phyloP scores from a whole-genome alignment of 2,888 invertebrate species.

The Quadroppia sp. region DNA sequence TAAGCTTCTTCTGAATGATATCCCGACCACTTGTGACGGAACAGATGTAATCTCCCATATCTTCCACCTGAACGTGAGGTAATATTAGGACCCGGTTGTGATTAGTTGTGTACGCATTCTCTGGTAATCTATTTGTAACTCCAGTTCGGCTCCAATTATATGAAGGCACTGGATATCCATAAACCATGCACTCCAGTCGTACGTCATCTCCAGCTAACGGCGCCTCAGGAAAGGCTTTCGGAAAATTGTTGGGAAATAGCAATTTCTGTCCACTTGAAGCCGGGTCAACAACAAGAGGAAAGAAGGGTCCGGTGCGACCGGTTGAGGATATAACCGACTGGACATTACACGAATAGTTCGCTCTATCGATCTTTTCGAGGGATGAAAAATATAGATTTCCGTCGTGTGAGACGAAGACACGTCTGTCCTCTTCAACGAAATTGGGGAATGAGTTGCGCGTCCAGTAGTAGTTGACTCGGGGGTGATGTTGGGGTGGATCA shows the following conservation, averaged over 20 bases:
- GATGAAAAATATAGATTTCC: slow-evolving; percentile 92
- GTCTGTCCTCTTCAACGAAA: slow-evolving; percentile 84
- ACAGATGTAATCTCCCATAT: slow-evolving; percentile 88
- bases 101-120: slow-evolving; percentile 66
- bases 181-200: slow-evolving; percentile 87
- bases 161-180: slow-evolving; percentile 89
- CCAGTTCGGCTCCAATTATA: slow-evolving; percentile 80
- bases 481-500: slow-evolving; percentile 88
- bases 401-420: slow-evolving; percentile 89
- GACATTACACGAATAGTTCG: slow-evolving; percentile 86
- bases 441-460: slow-evolving; percentile 81
- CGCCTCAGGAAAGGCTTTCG: slow-evolving; percentile 89
- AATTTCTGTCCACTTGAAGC: slow-evolving; percentile 85
- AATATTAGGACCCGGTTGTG: slow-evolving; percentile 81
- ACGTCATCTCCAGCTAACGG: slow-evolving; percentile 85
- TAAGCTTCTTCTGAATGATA: slow-evolving; percentile 69
- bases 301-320: slow-evolving; percentile 85
- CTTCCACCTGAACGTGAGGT: slow-evolving; percentile 79
- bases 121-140: slow-evolving; percentile 67
- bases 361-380: slow-evolving; percentile 80
- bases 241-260: slow-evolving; percentile 89
- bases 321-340: slow-evolving; percentile 79
- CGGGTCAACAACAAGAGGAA: slow-evolving; percentile 72
- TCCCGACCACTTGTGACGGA: slow-evolving; percentile 74
- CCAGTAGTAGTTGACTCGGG: slow-evolving; percentile 85